phyloP scores from a whole-genome alignment of 2,797 vertebrate genomes.

The Sphaeramia orbicularis region DNA sequence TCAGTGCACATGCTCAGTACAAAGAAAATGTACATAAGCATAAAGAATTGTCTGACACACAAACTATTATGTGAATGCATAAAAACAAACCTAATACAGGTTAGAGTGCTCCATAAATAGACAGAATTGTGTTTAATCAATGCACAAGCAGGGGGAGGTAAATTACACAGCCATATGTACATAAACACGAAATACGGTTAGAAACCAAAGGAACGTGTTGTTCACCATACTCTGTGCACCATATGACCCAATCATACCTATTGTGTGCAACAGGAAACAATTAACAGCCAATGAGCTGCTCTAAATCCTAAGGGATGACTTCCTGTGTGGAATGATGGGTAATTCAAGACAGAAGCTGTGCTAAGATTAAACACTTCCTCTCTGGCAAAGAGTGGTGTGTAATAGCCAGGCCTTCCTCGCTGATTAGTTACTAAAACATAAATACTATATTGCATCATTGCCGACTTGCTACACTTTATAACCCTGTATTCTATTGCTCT shows the following conservation, averaged over 20 bases:
- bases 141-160: slow-evolving; percentile 11
- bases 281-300: slow-evolving; percentile 82
- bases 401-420: slow-evolving; percentile 33
- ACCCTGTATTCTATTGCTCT: too few species aligned
- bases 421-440: slow-evolving; percentile 54
- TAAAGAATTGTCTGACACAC: slow-evolving; percentile 19
- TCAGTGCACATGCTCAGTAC: slow-evolving; percentile 35
- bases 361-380: slow-evolving; percentile 80
- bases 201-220: slow-evolving; percentile 44
- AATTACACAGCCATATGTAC: slow-evolving; percentile 26
- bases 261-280: slow-evolving; percentile 82
- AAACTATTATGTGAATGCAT: not conserved
- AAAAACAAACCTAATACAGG: slow-evolving; percentile 9
- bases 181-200: slow-evolving; percentile 34
- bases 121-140: slow-evolving; percentile 32
- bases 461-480: too few species aligned
- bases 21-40: slow-evolving; percentile 51
- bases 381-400: slow-evolving; percentile 58
- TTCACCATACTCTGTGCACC: slow-evolving; percentile 58
- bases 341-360: slow-evolving; percentile 80
- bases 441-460: slow-evolving; percentile 9
- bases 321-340: slow-evolving; percentile 83
- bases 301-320: slow-evolving; percentile 79
- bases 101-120: slow-evolving; percentile 11
- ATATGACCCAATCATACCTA: slow-evolving; percentile 72